phyloP scores from a whole-genome alignment of 2,113 vertebrate genomes.

The Leptocoma aspasia region DNA sequence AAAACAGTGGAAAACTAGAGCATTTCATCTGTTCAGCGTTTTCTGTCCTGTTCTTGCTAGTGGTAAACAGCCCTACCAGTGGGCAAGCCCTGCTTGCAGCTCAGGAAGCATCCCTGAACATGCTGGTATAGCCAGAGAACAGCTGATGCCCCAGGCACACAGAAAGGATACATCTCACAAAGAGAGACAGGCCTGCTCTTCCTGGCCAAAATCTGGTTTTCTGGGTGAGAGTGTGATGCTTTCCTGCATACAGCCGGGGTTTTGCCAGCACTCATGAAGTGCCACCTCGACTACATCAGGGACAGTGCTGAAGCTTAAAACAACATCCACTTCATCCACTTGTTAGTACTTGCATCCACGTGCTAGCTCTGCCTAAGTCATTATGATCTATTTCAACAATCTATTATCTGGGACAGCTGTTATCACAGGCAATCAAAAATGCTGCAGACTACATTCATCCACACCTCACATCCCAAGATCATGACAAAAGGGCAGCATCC shows the following conservation, averaged over 20 bases:
- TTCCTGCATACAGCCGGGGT: background rate
- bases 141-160: background rate
- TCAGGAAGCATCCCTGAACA: background rate
- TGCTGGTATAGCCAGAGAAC: background rate
- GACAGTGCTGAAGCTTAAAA: background rate
- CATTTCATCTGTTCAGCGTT: background rate
- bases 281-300: background rate
- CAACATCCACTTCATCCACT: fast-evolving
- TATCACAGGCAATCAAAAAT: background rate
- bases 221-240: background rate
- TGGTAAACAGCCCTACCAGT: background rate
- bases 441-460: background rate
- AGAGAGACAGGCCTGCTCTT: background rate
- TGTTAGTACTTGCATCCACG: background rate
- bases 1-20: conserved; percentile 11
- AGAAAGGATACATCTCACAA: background rate
- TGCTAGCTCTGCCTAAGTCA: background rate
- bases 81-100: background rate
- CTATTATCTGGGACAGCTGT: background rate
- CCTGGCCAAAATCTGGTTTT: background rate
- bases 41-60: background rate
- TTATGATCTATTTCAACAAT: background rate
- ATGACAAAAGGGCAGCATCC: background rate
- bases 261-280: background rate
- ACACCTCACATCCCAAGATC: background rate